These are phyloP conservation scores for Acronicta alni DNA, from an alignment of 2,888 invertebrate genomes.

Conservation along the genomic window DNA sequence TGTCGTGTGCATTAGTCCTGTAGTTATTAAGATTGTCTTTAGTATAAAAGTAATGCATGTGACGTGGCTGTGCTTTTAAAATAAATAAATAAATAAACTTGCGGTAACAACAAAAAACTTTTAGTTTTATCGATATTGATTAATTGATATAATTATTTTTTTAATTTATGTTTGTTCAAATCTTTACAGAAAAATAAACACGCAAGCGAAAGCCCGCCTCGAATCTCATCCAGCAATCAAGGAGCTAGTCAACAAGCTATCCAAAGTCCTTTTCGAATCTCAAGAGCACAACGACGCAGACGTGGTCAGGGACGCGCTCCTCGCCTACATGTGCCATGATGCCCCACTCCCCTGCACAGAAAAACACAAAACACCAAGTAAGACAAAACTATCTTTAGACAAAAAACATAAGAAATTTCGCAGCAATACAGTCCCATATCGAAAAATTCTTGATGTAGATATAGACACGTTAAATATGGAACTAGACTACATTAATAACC, in stretches of 20 bases:
- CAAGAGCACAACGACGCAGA: conserved; percentile 92
- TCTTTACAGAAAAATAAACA: conserved; percentile 85
- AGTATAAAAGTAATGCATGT: too few relatives aligned
- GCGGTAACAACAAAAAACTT: too few relatives aligned
- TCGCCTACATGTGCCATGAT: conserved; percentile 96
- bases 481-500: conserved; percentile 82
- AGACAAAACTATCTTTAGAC: conserved; percentile 58
- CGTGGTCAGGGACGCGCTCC: conserved; percentile 93
- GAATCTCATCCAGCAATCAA: conserved; percentile 93
- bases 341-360: conserved; percentile 93
- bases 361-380: conserved; percentile 63
- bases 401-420: conserved; percentile 66
- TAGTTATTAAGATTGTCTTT: too few relatives aligned
- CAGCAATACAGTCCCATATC: conserved; percentile 56
- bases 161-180: not conserved
- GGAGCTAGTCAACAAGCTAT: conserved; percentile 91
- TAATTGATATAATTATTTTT: too few relatives aligned
- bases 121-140: too few relatives aligned
- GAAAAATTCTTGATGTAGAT: conserved; percentile 78
- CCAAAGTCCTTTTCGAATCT: conserved; percentile 91
- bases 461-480: conserved; percentile 83
- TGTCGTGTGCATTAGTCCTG: too few relatives aligned
- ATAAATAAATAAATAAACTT: too few relatives aligned
- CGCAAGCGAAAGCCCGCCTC: conserved; percentile 91
- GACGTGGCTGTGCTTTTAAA: too few relatives aligned